Base-by-base conservation (phyloP, 2,888 invertebrate species). In the Agonum fuliginosum region DNA sequence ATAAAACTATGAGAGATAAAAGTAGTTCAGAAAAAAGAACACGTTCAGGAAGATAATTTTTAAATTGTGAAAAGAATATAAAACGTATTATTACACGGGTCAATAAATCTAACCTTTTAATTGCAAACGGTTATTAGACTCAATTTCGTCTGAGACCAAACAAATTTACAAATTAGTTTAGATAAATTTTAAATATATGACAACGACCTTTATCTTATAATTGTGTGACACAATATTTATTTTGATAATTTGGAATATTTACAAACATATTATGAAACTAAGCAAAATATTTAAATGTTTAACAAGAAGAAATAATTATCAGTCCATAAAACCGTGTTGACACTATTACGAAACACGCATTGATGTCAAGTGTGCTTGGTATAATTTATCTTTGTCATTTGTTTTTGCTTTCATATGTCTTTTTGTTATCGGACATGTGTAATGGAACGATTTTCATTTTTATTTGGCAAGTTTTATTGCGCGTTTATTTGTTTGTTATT, bases 31-130 rank as follows among this genome's bases (percentile, higher is more conserved):
- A 48, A 10, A 20, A 10, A 20, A 20, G 20, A 48, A 48, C 20
- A 20, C 20, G 19, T 48, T 48, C 48, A 20, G 10, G 48, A 48
- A 48, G 48, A 48, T 48, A 48, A 48, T 48, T 48, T 8, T n/a
- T 10, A 20, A 48, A 20, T 20, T 48, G 48, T 48, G n/a, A n/a
- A n/a, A n/a, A 10, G 54, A n/a, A 54, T 22, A 24, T 12, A 24
- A 54, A 54, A 54, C 12, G 24, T 20, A 24, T 24, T 54, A 54
- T 54, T 54, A 54, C 54, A 54, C n/a, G 27, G 54, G 54, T 54
- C 54, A 54, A 54, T 24, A 54, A 54, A 22, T 54, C 24, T 54
- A 54, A 54, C 54, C 54, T 54, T 54, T 54, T 54, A 54, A 54
- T 54, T 54, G 24, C 24, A 54, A 24, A 12, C 22, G 54, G 24